A percentile compares a stretch with the other conserved stretches of the same genome.
Evolutionary conservation across 2,113 vertebrate genomes (phyloP).

Genomic region (Stictonetta naevosa): DNA sequence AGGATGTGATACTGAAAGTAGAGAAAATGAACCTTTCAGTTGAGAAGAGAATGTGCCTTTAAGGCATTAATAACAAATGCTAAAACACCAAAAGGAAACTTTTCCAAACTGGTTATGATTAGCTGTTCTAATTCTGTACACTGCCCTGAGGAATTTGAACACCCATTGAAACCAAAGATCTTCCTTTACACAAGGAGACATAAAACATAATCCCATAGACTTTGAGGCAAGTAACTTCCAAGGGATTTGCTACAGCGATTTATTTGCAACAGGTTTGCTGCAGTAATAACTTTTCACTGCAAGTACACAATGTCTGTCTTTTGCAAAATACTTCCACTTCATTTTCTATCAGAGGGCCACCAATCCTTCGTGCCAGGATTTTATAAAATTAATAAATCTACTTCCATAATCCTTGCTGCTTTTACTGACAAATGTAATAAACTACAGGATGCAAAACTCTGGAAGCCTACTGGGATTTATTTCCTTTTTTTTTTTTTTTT

Average conservation of each 20-base stretch:
- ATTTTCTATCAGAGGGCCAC: constrained; percentile 63
- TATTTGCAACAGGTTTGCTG: constrained; percentile 43
- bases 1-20: background rate
- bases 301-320: constrained; percentile 54
- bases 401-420: constrained; percentile 72
- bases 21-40: background rate
- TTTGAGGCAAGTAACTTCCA: constrained; percentile 32
- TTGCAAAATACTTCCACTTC: constrained; percentile 49
- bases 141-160: background rate
- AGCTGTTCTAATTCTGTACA: constrained; percentile 1
- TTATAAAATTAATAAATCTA: constrained; percentile 78
- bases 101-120: constrained; percentile 1
- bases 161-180: constrained; percentile 16
- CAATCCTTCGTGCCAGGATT: constrained; percentile 61
- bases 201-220: constrained; percentile 17
- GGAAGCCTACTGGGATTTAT: constrained; percentile 64
- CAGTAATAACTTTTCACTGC: constrained; percentile 46
- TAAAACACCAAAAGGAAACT: constrained; percentile 18
- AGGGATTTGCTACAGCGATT: constrained; percentile 31
- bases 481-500: background rate
- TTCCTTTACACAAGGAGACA: constrained; percentile 9
- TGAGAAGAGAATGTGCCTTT: background rate
- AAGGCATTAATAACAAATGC: constrained; percentile 11
- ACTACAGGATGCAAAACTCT: constrained; percentile 73
- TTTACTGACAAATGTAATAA: constrained; percentile 80